A percentile compares a stretch with the other conserved stretches of the same genome.
phyloP scores from a whole-genome alignment of 2,113 vertebrate species.

The Microcebus tavaratra region DNA sequence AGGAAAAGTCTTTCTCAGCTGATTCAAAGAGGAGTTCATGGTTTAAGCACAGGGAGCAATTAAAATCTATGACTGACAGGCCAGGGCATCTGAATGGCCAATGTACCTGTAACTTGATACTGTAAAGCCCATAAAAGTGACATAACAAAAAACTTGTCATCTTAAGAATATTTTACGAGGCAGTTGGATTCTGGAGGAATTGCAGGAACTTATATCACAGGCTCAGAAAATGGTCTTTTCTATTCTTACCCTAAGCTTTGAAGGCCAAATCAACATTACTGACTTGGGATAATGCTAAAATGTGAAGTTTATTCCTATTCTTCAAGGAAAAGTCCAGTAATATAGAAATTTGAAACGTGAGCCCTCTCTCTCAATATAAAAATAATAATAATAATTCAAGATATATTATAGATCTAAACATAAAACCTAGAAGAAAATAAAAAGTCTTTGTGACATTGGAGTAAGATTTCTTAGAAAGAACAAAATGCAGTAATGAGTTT shows the following conservation, averaged over 20 bases:
- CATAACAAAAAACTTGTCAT: constrained; percentile 39
- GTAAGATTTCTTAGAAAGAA: not conserved
- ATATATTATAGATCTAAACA: not conserved
- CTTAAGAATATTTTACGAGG: constrained; percentile 45
- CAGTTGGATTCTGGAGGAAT: constrained; percentile 30
- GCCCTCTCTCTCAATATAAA: not conserved
- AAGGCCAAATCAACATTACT: not conserved
- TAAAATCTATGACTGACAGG: constrained; percentile 45
- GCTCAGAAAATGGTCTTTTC: constrained; percentile 23
- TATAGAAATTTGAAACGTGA: not conserved
- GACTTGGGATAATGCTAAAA: not conserved
- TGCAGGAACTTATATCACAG: not conserved
- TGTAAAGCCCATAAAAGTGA: constrained; percentile 42
- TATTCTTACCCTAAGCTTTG: not conserved
- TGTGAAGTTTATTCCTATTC: not conserved
- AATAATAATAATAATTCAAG: not conserved
- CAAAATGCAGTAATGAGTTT: not conserved
- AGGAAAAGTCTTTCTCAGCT: not conserved
- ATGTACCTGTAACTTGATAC: not conserved
- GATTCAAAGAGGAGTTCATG: not conserved
- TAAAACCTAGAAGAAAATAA: not conserved
- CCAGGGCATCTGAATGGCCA: not conserved
- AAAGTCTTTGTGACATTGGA: not conserved
- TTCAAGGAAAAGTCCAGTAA: not conserved
- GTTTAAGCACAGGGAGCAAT: constrained; percentile 29